Conservation (phyloP, 2,888 invertebrate genomes). For the Lysandra bellargus region DNA sequence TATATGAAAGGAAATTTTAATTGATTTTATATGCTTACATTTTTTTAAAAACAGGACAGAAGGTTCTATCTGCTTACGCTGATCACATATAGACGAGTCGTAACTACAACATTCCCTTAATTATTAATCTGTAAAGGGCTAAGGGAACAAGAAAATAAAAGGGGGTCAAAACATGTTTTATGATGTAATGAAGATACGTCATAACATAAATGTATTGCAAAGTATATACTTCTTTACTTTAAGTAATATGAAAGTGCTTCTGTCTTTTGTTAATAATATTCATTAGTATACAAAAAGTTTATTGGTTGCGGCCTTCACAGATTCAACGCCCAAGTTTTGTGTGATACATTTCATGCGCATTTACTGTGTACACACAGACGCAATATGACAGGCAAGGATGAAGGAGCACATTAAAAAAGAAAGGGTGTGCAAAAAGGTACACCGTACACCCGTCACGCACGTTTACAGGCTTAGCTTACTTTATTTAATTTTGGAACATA, state of each 20-base stretch:
- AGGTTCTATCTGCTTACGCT: background rate
- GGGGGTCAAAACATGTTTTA: background rate
- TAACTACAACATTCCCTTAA: background rate
- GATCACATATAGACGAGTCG: background rate
- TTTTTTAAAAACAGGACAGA: background rate
- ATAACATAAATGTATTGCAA: no score
- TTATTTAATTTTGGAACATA: conserved; percentile 20
- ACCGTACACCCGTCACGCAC: conserved; percentile 19
- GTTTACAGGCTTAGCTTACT: conserved; percentile 18
- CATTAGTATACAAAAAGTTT: background rate
- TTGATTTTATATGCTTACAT: background rate
- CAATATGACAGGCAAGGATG: background rate
- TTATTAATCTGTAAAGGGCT: conserved; percentile 2
- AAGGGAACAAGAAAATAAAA: background rate
- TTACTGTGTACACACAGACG: background rate
- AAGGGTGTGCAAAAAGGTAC: conserved; percentile 4
- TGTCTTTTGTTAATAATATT: background rate
- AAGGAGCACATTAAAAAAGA: background rate
- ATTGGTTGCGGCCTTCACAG: background rate
- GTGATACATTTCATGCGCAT: background rate
- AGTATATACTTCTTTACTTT: no score
- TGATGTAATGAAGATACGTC: no score
- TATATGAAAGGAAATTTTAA: background rate
- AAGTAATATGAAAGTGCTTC: background rate
- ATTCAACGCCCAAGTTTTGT: background rate